Evolutionary conservation across 2,113 vertebrate species (phyloP).

Genomic region (Archocentrus centrarchus): DNA sequence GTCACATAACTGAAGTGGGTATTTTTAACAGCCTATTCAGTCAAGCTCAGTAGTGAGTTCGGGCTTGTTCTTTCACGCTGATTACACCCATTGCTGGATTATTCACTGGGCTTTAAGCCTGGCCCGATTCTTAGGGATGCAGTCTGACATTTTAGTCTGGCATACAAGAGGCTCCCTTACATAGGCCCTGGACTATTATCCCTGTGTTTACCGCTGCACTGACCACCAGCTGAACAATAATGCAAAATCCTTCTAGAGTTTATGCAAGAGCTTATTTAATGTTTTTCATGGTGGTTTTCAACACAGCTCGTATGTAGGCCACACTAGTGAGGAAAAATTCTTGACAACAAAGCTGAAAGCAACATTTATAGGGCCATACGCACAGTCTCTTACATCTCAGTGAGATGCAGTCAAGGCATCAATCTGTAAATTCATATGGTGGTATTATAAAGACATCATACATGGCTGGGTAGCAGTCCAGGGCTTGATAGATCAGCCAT

Average conservation of each 20-base stretch:
- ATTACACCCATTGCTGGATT: slow-evolving; percentile 74
- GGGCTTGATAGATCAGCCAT: slow-evolving; percentile 53
- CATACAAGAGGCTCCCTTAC: slow-evolving; percentile 57
- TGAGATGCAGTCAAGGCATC: slow-evolving; percentile 18
- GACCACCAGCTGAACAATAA: slow-evolving; percentile 65
- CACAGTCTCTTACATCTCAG: neutral
- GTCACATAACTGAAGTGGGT: slow-evolving; percentile 43
- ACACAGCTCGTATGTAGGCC: slow-evolving; percentile 37
- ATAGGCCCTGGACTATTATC: slow-evolving; percentile 65
- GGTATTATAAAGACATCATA: slow-evolving; percentile 63
- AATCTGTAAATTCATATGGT: slow-evolving; percentile 8
- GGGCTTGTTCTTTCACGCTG: slow-evolving; percentile 71
- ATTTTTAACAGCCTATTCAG: slow-evolving; percentile 64
- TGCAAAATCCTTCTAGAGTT: slow-evolving; percentile 39
- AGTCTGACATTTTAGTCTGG: slow-evolving; percentile 72
- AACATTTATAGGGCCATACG: neutral
- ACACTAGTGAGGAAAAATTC: slow-evolving; percentile 6
- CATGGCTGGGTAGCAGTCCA: slow-evolving; percentile 42
- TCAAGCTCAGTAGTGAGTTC: slow-evolving; percentile 51
- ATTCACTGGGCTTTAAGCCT: slow-evolving; percentile 61
- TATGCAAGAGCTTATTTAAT: slow-evolving; percentile 53
- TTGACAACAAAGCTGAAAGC: neutral
- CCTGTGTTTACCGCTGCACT: slow-evolving; percentile 63
- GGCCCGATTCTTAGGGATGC: slow-evolving; percentile 53
- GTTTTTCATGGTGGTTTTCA: slow-evolving; percentile 33